These are phyloP conservation scores for Cryptotis parvus DNA, from an alignment of 2,113 vertebrate species.

Conservation along the genomic window DNA sequence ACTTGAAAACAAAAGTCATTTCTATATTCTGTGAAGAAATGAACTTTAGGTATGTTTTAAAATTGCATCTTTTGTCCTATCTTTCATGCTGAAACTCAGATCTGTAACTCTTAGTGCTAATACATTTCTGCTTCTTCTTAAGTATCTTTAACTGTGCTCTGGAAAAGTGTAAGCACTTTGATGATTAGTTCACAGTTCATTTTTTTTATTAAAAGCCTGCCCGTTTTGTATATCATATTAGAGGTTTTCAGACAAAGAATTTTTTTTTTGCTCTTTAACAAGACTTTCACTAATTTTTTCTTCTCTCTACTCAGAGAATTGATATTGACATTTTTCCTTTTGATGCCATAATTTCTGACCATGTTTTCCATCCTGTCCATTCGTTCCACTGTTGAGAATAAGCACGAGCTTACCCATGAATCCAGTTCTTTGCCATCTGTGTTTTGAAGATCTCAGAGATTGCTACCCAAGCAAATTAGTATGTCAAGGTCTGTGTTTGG, in stretches of 20 bases:
- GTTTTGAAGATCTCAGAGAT: background rate
- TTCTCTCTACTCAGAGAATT: constrained; percentile 27
- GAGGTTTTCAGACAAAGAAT: constrained; percentile 5
- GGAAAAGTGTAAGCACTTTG: background rate
- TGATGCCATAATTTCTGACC: background rate
- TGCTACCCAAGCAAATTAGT: constrained; percentile 32
- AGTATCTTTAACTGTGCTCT: background rate
- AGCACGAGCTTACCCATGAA: background rate
- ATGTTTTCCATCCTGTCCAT: background rate
- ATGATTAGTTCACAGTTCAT: background rate
- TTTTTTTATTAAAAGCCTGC: background rate
- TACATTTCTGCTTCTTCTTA: background rate
- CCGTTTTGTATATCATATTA: background rate
- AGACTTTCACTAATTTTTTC: background rate
- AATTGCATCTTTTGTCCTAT: background rate
- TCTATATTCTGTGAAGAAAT: background rate
- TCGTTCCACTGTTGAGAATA: background rate
- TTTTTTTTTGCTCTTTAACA: background rate
- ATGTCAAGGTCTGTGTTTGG: constrained; percentile 9
- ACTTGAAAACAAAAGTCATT: constrained; percentile 35
- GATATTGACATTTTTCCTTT: constrained; percentile 15
- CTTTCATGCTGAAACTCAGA: background rate
- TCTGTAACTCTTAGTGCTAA: background rate
- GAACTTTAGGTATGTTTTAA: background rate
- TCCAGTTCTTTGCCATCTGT: background rate